Conservation (phyloP, 2,888 invertebrate species). For the Dicyrtoma fusca region DNA sequence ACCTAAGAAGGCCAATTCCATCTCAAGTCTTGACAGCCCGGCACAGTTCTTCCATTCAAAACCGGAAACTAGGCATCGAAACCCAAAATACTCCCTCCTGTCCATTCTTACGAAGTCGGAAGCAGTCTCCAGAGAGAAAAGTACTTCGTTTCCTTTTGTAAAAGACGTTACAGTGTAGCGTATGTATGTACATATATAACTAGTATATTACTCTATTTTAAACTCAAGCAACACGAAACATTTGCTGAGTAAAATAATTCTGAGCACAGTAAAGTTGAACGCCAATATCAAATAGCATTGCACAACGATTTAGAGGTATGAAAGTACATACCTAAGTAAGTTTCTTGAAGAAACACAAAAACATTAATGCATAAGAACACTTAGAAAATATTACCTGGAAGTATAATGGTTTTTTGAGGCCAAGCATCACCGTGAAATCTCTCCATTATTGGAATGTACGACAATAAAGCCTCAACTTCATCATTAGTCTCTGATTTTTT, state of each 20-base stretch:
- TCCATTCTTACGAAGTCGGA: constrained; percentile 93
- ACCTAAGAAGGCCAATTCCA: constrained; percentile 85
- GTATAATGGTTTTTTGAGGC: constrained; percentile 81
- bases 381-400: constrained; percentile 68
- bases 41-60: constrained; percentile 62
- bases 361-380: too few species aligned
- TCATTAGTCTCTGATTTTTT: constrained; percentile 5
- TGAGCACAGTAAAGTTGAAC: too few species aligned
- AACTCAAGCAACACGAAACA: too few species aligned
- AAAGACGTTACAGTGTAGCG: too few species aligned
- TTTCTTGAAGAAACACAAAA: too few species aligned
- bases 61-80: constrained; percentile 85
- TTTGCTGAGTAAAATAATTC: too few species aligned
- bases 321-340: too few species aligned
- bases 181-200: too few species aligned
- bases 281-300: too few species aligned
- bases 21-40: constrained; percentile 77
- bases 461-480: constrained; percentile 48
- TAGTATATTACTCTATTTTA: too few species aligned
- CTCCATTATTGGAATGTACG: constrained; percentile 70
- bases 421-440: constrained; percentile 75
- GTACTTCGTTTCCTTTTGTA: constrained; percentile 80
- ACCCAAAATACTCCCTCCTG: constrained; percentile 75
- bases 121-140: constrained; percentile 94
- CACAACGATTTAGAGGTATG: too few species aligned